These are phyloP conservation scores for Aphidius ervi DNA, from an alignment of 1,140 invertebrate genomes.

Conservation along the genomic window DNA sequence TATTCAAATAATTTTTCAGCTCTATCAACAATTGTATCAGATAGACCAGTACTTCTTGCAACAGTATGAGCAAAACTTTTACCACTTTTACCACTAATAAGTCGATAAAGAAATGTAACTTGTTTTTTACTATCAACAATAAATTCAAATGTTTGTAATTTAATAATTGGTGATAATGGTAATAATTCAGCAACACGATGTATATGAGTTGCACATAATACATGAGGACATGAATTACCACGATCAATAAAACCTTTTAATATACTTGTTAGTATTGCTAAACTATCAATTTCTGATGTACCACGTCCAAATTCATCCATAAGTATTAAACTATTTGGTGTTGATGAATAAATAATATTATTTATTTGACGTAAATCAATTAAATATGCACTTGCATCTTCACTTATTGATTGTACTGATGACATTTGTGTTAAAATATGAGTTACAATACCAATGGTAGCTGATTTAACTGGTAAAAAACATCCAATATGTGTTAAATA, in stretches of 20 bases:
- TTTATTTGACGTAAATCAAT: constrained; percentile 81
- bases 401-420: constrained; percentile 69
- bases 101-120: constrained; percentile 30
- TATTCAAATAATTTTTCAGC: constrained; percentile 26
- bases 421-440: constrained; percentile 74
- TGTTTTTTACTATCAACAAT: constrained; percentile 25
- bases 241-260: constrained; percentile 62
- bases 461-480: constrained; percentile 78
- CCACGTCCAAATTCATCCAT: constrained; percentile 92
- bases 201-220: constrained; percentile 76
- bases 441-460: constrained; percentile 64
- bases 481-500: constrained; percentile 86
- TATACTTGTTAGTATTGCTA: constrained; percentile 64
- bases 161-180: constrained; percentile 47
- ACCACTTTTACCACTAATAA: constrained; percentile 26
- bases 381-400: constrained; percentile 80
- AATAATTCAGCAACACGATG: constrained; percentile 60
- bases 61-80: constrained; percentile 36
- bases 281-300: constrained; percentile 72
- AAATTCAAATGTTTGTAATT: constrained; percentile 39
- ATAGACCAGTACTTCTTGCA: constrained; percentile 29
- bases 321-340: constrained; percentile 67
- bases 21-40: constrained; percentile 24
- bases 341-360: constrained; percentile 62
- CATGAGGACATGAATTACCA: constrained; percentile 62